Evolutionary conservation across 2,113 vertebrate species (phyloP), one percentile per base, ranked within the genome.

Genomic region (Chionis minor): DNA sequence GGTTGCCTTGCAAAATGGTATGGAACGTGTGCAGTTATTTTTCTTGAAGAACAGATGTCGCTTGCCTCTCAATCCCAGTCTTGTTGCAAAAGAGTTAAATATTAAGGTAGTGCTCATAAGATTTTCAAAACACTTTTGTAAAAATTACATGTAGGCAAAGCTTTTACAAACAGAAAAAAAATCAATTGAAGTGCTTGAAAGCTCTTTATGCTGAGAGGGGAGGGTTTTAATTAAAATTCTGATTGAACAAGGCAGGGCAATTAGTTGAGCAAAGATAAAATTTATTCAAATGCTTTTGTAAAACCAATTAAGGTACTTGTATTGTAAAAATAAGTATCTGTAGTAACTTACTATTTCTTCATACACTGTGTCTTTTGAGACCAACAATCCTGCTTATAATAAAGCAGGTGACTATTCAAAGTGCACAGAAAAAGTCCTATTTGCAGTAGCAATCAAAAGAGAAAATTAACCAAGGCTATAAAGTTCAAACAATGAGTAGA

Each of bases 31-130:
- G 32, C 99, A 99, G 95, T 98, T 98, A 28, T 99, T 99, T 95
- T 99, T 99, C 98, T 97, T 99, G 96, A 99, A 97, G 96, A 99
- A 98, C 96, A 98, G 97, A 91, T 99, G 99, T 61, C 98, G 99
- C 67, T 97, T 99, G 58, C 99, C 99, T 67, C 99, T 99, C 81
- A 99, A 98, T 94, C 99, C 99, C 90, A 99, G 99, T 93, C 98
- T 99, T 72, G 99, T 99, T 96, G 99, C 99, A 91, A 99, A 99
- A 92, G 99, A 99, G 79, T 98, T 99, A 49, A 99, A 99, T 95
- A 91, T 99, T 88, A 99, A 99, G 99, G 99, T 99, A 97, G 85
- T 51, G 65, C 42, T 61, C 21, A 10, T 72, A 44, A 30, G 6
- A 32, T 6, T 75, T 97, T 85, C 47, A 51, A 82, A 69, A 20